These are phyloP conservation scores for Artibeus lituratus DNA, from an alignment of 2,797 vertebrate species.

Conservation along the genomic window DNA sequence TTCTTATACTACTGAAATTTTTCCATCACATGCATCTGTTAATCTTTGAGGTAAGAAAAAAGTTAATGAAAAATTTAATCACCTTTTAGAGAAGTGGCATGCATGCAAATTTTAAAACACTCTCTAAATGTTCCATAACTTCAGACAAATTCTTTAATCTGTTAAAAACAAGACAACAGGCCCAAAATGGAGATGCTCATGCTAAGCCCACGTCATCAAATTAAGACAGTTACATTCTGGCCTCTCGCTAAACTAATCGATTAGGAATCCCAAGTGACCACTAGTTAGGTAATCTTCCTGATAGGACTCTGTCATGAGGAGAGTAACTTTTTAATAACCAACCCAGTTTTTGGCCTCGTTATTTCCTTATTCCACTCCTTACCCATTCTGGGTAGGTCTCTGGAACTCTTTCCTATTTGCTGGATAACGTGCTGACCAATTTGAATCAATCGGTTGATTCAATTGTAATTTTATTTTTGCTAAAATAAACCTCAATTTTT, in stretches of 20 bases:
- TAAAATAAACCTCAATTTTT: neutral
- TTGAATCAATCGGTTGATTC: too few species aligned
- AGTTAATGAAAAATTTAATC: neutral
- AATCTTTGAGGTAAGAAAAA: neutral
- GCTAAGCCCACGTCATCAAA: neutral
- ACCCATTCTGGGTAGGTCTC: neutral
- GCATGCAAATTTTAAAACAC: neutral
- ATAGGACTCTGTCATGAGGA: neutral
- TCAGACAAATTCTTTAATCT: neutral
- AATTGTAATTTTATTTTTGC: too few species aligned
- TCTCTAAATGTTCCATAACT: slow-evolving; percentile 3
- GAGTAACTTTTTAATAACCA: neutral
- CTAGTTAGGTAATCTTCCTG: neutral
- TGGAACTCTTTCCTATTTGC: neutral
- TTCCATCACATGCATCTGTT: neutral
- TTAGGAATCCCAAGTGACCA: neutral
- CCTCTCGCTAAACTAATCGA: neutral
- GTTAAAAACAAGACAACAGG: neutral
- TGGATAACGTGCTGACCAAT: neutral
- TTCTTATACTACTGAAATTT: neutral
- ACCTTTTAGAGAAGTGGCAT: neutral
- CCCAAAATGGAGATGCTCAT: neutral
- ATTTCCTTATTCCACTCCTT: neutral
- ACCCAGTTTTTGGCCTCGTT: neutral
- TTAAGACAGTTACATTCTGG: neutral